Conservation (phyloP, 2,888 invertebrate genomes). For the Drosophila nigricruria region DNA sequence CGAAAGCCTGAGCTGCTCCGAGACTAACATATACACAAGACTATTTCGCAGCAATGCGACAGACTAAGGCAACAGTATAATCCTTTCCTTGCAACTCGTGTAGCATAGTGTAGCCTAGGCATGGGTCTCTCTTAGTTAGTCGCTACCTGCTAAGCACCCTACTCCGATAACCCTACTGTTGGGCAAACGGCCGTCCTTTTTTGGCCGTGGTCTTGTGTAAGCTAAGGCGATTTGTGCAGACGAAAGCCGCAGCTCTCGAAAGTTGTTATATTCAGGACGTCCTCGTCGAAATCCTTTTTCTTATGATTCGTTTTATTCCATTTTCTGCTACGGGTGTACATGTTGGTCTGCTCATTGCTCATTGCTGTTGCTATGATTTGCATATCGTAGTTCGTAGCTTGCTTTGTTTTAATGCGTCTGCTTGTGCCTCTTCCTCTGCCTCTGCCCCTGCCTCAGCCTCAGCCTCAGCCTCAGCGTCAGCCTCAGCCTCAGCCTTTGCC, state of each 20-base stretch:
- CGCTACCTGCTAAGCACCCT: conserved; percentile 49
- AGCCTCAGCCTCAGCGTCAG: conserved; percentile 25
- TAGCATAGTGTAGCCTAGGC: conserved; percentile 24
- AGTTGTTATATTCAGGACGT: conserved; percentile 71
- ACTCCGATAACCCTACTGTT: conserved; percentile 22
- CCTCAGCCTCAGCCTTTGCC: neutral
- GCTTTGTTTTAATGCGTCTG: conserved; percentile 79
- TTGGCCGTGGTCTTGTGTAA: conserved; percentile 65
- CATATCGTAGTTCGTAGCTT: conserved; percentile 76
- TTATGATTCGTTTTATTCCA: conserved; percentile 57
- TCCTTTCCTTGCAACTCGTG: conserved; percentile 51
- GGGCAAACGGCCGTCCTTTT: conserved; percentile 30
- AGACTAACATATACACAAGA: conserved; percentile 8
- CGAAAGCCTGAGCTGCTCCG: conserved; percentile 3
- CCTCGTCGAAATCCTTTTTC: conserved; percentile 66
- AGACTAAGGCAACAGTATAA: conserved; percentile 49
- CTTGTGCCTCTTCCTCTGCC: conserved; percentile 33
- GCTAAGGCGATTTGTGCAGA: conserved; percentile 78
- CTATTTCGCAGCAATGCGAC: conserved; percentile 45
- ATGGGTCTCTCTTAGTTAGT: conserved; percentile 33
- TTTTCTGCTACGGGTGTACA: conserved; percentile 39
- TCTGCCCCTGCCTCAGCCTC: conserved; percentile 22
- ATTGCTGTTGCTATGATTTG: conserved; percentile 75
- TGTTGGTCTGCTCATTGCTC: conserved; percentile 53
- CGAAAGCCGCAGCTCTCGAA: conserved; percentile 76